phyloP scores from a whole-genome alignment of 2,888 invertebrate species.

The Blastobasis lacticolella region DNA sequence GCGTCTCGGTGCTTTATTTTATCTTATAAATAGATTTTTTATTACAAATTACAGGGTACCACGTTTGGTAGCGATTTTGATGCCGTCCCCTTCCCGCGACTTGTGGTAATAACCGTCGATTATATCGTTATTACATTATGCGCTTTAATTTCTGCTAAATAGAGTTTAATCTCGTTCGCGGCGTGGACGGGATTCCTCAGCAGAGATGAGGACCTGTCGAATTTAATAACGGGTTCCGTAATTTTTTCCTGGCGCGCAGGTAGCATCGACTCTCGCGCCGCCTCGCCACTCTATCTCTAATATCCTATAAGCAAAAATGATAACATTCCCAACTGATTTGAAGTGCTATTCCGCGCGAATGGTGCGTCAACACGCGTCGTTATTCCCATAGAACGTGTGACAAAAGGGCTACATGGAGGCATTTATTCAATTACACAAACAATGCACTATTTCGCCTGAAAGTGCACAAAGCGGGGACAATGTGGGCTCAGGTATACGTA shows the following conservation, averaged over 20 bases:
- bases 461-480: constrained; percentile 55
- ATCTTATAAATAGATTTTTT: constrained; percentile 74
- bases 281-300: constrained; percentile 19
- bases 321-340: constrained; percentile 22
- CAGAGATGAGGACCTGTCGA: constrained; percentile 27
- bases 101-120: constrained; percentile 40
- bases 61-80: constrained; percentile 70
- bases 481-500: constrained; percentile 53
- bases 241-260: constrained; percentile 43
- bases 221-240: constrained; percentile 52
- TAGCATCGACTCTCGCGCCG: constrained; percentile 24
- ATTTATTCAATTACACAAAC: constrained; percentile 71
- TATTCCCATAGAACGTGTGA: constrained; percentile 17
- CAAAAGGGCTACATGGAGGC: constrained; percentile 47
- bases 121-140: constrained; percentile 35
- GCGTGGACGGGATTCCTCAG: constrained; percentile 15
- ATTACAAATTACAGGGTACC: constrained; percentile 73
- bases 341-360: constrained; percentile 18
- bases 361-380: constrained; percentile 28
- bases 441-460: constrained; percentile 58
- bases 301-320: constrained; percentile 17
- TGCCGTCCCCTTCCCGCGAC: constrained; percentile 37
- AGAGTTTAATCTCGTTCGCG: constrained; percentile 49
- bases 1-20: constrained; percentile 67
- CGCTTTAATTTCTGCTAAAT: constrained; percentile 46